A percentile compares a stretch with the other conserved stretches of the same genome.
These are phyloP conservation scores for Linnaemya tessellans DNA, from an alignment of 2,888 invertebrate species.

Conservation along the genomic window DNA sequence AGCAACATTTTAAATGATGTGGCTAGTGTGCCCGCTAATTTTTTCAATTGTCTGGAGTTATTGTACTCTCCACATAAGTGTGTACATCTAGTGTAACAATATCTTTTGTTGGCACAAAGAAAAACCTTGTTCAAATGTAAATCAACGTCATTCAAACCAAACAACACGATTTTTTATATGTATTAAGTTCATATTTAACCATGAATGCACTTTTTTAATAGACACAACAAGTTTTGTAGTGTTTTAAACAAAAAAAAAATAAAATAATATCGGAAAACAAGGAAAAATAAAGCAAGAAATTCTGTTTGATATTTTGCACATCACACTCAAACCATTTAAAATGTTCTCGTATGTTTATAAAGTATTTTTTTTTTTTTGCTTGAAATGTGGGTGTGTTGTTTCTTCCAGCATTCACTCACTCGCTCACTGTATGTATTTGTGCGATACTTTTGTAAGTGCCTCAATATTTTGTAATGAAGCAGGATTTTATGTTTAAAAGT, in stretches of 20 bases:
- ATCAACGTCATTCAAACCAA: conserved; percentile 57
- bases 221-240: conserved; percentile 43
- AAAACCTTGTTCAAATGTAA: conserved; percentile 57
- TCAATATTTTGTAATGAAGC: conserved; percentile 66
- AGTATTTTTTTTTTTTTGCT: conserved; percentile 1
- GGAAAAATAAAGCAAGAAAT: conserved; percentile 11
- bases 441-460: conserved; percentile 47
- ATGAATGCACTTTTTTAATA: conserved; percentile 56
- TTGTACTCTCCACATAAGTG: background rate
- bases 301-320: conserved; percentile 26
- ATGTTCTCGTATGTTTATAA: conserved; percentile 30
- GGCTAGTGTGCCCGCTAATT: background rate
- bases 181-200: conserved; percentile 57
- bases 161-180: conserved; percentile 33
- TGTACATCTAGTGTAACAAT: conserved; percentile 38
- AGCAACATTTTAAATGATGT: background rate
- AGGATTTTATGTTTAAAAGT: conserved; percentile 61
- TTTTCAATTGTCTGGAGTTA: background rate
- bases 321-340: conserved; percentile 4
- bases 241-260: conserved; percentile 25
- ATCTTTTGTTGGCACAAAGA: conserved; percentile 48
- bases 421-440: conserved; percentile 22
- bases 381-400: conserved; percentile 43
- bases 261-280: conserved; percentile 3
- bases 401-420: background rate